Evolutionary conservation across 92 coral and sea anemone species (phyloP), one percentile per base, ranked within the genome.

Genomic region (Porites lobata): DNA sequence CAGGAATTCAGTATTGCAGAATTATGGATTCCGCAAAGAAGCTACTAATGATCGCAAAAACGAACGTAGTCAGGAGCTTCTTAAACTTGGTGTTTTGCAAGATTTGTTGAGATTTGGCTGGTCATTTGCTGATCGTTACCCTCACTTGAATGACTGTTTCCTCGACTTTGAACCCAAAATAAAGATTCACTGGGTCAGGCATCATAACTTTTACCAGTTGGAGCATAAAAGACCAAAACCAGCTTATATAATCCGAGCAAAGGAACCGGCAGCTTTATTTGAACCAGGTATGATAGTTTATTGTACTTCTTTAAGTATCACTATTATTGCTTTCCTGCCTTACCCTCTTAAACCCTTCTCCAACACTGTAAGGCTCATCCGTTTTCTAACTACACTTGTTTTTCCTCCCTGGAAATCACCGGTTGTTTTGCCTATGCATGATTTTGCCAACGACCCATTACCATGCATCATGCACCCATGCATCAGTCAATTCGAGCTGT

Each of bases 121-220:
- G 94, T 87, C 90, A 43, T 89, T 95, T 20, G 82, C 95, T 21
- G 89, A 82, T 71, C 82, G 93, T 51, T 76, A 80, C 47, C 82
- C 84, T 17, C 88, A 91, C 73, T 79, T 94, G 87, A 83, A 78
- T 77, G 96, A 94, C 51, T 89, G 93, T 77, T 95, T 90, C 79
- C 79, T 97, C 47, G 98, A 97, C 85, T 87, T 81, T 15, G 91
- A 94, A 53, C 99, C 99, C 58, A 88, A 80, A 58, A 92, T 97
- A 38, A 92, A 85, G 82, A 95, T 92, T n/a, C 99, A 97, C 76
- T 97, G 99, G 99, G 92, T 92, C 6, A 85, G 99, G 66, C 88
- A 89, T 47, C 98, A 95, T 65, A 95, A 95, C 76, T 97, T 97
- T 90, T 97, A 92, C 78, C 97, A 97, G 71, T 57, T 94, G 85